Evolutionary conservation across 2,113 vertebrate genomes (phyloP).

Genomic region (Callipepla californica): DNA sequence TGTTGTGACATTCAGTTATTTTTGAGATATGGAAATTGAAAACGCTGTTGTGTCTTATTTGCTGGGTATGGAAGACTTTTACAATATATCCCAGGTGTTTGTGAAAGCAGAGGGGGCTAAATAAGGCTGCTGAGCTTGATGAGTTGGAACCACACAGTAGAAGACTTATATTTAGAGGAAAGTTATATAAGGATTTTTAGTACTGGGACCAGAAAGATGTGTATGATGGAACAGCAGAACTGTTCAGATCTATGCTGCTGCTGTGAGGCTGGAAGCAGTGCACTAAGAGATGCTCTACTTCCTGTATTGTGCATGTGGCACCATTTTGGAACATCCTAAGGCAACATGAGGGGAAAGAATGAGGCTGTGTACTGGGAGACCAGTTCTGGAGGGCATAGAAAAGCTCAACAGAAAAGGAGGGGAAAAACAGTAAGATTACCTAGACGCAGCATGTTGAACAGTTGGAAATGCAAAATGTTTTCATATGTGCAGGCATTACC

Average conservation of each 20-base stretch:
- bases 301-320: background rate
- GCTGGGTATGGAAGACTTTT: background rate
- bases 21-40: background rate
- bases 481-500: rapidly evolving
- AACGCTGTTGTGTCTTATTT: background rate
- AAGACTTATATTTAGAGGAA: background rate
- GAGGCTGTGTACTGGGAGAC: background rate
- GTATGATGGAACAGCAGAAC: background rate
- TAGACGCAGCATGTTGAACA: background rate
- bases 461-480: background rate
- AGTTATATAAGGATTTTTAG: background rate
- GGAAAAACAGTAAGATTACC: background rate
- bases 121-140: background rate
- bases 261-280: background rate
- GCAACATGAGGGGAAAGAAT: background rate
- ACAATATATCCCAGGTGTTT: rapidly evolving
- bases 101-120: background rate
- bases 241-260: background rate
- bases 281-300: background rate
- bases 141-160: background rate
- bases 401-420: background rate
- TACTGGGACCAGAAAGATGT: background rate
- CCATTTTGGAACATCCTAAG: background rate
- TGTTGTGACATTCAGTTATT: background rate
- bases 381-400: background rate